Conservation (phyloP, 2,888 invertebrate species). For the Artemia sp. region DNA sequence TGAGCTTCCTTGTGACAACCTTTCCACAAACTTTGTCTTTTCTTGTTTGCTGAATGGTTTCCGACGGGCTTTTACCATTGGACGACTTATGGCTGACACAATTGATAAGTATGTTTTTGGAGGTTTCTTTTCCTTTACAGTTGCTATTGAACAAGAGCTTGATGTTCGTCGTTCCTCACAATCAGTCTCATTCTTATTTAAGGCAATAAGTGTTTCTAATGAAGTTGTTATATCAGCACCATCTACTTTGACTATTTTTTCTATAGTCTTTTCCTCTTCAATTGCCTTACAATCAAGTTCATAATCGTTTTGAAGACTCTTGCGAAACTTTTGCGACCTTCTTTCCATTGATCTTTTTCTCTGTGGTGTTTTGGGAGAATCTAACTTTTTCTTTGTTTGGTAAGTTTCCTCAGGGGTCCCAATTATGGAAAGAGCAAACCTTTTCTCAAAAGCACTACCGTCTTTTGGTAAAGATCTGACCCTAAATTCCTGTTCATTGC, state of each 20-base stretch:
- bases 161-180: not conserved
- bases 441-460: not conserved
- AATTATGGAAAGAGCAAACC: not conserved
- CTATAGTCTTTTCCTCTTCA: not conserved
- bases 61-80: not conserved
- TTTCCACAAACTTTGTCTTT: not conserved
- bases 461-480: constrained; percentile 11
- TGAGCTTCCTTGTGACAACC: constrained; percentile 14
- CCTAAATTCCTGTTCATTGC: not conserved
- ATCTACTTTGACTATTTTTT: constrained; percentile 5
- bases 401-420: not conserved
- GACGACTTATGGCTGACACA: constrained; percentile 4
- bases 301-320: not conserved
- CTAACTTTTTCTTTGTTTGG: not conserved
- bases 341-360: constrained; percentile 8
- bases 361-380: not conserved
- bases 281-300: not conserved
- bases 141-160: not conserved
- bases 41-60: not conserved
- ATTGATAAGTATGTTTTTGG: not conserved
- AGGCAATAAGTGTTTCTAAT: not conserved
- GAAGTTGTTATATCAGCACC: constrained; percentile 6
- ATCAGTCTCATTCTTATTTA: constrained; percentile 7
- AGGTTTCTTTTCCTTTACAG: not conserved
- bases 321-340: constrained; percentile 1